Evolutionary conservation across 2,797 vertebrate species (phyloP).

Genomic region (Aselliscus stoliczkanus): DNA sequence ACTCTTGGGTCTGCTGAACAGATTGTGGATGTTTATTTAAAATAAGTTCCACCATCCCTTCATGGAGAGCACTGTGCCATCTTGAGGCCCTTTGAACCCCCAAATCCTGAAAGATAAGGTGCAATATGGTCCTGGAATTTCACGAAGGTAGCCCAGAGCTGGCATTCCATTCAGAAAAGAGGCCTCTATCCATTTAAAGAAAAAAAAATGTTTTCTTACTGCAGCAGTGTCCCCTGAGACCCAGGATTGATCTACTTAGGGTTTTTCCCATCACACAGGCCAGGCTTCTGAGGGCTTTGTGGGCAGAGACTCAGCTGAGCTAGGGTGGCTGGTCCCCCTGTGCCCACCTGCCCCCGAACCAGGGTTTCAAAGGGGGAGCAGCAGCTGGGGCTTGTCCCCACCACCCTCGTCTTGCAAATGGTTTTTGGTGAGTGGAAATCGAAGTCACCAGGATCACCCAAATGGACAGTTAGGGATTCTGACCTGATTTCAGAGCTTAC

Average conservation of each 20-base stretch:
- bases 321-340: rapidly evolving
- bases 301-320: background rate
- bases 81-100: background rate
- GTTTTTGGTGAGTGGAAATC: background rate
- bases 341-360: no score
- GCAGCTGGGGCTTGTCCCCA: background rate
- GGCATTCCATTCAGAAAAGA: background rate
- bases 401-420: background rate
- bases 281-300: background rate
- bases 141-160: background rate
- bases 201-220: background rate
- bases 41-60: background rate
- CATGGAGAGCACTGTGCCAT: no score
- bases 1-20: background rate
- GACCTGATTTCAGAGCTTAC: rapidly evolving
- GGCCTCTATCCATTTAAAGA: background rate
- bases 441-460: rapidly evolving
- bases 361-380: background rate
- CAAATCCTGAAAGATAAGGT: background rate
- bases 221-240: rapidly evolving
- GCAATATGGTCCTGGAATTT: background rate
- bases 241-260: background rate
- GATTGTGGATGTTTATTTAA: background rate
- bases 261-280: rapidly evolving
- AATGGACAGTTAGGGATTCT: rapidly evolving